These are phyloP conservation scores for Deilephila elpenor DNA, from an alignment of 2,888 invertebrate species.

Conservation along the genomic window DNA sequence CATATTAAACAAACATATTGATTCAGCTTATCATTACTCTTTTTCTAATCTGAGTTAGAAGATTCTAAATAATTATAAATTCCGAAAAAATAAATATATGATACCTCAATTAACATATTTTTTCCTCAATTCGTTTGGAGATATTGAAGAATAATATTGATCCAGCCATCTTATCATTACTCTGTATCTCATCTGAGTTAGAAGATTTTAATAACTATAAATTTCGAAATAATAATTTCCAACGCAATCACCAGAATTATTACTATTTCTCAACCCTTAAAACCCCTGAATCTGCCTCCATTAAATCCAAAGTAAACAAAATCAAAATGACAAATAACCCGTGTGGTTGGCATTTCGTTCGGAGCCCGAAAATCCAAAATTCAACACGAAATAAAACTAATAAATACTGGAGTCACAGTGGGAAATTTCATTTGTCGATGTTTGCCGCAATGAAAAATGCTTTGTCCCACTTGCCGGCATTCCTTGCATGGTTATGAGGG, in stretches of 20 bases:
- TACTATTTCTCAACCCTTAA: neutral
- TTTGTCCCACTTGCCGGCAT: constrained; percentile 54
- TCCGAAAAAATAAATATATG: neutral
- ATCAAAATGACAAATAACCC: neutral
- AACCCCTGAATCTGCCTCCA: neutral
- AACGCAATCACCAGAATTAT: neutral
- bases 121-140: no score
- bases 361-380: constrained; percentile 9
- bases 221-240: neutral
- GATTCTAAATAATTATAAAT: neutral
- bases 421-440: constrained; percentile 57
- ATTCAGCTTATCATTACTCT: no score
- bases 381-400: constrained; percentile 40
- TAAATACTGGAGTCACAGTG: constrained; percentile 39
- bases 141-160: no score
- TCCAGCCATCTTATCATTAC: no score
- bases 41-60: no score
- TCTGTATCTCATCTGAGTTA: no score
- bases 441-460: constrained; percentile 55
- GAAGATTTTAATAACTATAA: neutral
- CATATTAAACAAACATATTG: no score
- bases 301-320: constrained; percentile 1
- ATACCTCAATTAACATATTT: no score
- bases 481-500: constrained; percentile 51
- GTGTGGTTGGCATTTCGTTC: neutral